phyloP scores from a whole-genome alignment of 2,113 vertebrate genomes.

The Garra rufa region DNA sequence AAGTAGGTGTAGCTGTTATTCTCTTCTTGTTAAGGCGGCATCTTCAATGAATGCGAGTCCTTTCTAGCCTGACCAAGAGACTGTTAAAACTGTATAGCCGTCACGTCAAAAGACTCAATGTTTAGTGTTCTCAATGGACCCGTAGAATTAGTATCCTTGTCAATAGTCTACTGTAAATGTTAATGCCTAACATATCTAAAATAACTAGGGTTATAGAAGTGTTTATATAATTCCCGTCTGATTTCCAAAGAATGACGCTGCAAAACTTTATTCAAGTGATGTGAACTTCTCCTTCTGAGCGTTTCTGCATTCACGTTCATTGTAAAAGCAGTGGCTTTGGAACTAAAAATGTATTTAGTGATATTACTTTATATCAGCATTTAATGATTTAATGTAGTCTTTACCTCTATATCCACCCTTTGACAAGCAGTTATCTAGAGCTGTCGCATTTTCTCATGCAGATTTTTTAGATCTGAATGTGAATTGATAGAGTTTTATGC shows the following conservation, averaged over 20 bases:
- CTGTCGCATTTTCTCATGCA: not conserved
- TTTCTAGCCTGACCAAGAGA: slow-evolving; percentile 66
- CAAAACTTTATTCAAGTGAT: slow-evolving; percentile 17
- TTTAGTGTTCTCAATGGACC: slow-evolving; percentile 53
- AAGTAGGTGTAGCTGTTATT: slow-evolving; percentile 45
- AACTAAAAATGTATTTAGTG: slow-evolving; percentile 3
- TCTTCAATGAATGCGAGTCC: slow-evolving; percentile 54
- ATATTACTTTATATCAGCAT: not conserved
- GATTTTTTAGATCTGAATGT: not conserved
- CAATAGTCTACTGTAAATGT: slow-evolving; percentile 38
- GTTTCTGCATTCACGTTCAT: not conserved
- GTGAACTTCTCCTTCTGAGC: not conserved
- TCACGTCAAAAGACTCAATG: slow-evolving; percentile 49
- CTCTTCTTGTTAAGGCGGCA: slow-evolving; percentile 55
- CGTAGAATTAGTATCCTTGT: slow-evolving; percentile 55
- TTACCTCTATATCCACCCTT: slow-evolving; percentile 5
- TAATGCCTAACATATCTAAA: slow-evolving; percentile 42
- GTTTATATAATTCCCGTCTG: slow-evolving; percentile 33
- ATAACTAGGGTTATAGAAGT: slow-evolving; percentile 40
- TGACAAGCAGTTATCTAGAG: not conserved
- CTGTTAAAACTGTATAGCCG: slow-evolving; percentile 62
- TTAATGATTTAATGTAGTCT: slow-evolving; percentile 5
- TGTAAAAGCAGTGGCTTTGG: not conserved
- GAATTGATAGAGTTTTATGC: slow-evolving; percentile 4
- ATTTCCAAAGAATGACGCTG: not conserved